A percentile compares a stretch with the other conserved stretches of the same genome.
phyloP scores from a whole-genome alignment of 2,113 vertebrate species.

The Cacatua alba region DNA sequence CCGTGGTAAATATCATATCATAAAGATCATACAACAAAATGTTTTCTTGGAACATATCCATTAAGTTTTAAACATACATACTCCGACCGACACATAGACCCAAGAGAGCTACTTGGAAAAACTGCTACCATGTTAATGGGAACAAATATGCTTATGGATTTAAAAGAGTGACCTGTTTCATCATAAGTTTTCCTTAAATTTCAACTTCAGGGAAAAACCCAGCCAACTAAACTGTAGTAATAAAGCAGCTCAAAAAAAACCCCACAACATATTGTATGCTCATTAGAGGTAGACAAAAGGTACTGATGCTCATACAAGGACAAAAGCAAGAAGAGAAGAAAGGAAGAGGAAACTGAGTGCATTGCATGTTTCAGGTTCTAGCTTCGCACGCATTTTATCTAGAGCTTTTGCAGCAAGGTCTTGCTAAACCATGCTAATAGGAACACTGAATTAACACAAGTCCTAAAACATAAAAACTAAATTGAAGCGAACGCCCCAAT shows the following conservation, averaged over 20 bases:
- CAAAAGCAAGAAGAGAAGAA: background rate
- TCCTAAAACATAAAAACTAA: background rate
- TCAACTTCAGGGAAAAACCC: background rate
- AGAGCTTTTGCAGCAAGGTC: background rate
- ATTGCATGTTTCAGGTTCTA: background rate
- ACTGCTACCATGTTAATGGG: background rate
- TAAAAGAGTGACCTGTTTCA: background rate
- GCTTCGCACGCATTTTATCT: background rate
- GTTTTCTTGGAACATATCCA: background rate
- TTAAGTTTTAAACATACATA: background rate
- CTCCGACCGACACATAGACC: background rate
- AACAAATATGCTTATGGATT: background rate
- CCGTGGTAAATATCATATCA: background rate
- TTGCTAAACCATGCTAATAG: background rate
- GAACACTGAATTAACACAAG: background rate
- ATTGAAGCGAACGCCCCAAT: background rate
- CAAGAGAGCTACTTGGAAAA: background rate
- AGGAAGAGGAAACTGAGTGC: background rate
- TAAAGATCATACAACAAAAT: background rate
- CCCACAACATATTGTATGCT: background rate
- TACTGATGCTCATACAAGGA: background rate
- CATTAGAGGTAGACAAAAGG: background rate
- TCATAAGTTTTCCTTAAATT: background rate
- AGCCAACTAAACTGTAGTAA: background rate
- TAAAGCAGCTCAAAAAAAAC: background rate